Percentiles rank a stretch among this genome's conserved stretches.
Conservation (phyloP, 2,888 invertebrate species). For the Girardia tigrina region DNA sequence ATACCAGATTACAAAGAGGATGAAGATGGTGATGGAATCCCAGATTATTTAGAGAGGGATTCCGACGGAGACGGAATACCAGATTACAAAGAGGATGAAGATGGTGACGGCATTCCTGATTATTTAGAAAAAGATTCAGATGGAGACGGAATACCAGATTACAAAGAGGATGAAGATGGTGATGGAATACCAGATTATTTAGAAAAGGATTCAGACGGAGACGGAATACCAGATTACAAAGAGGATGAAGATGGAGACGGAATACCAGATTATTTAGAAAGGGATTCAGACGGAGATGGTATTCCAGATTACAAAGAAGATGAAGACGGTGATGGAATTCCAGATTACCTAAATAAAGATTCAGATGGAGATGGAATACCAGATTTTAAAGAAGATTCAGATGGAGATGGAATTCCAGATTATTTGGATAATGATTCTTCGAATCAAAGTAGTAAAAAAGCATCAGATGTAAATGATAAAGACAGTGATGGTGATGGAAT, state of each 20-base stretch:
- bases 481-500: slow-evolving; percentile 41
- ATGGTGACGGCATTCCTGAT: slow-evolving; percentile 42
- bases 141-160: slow-evolving; percentile 40
- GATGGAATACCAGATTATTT: slow-evolving; percentile 40
- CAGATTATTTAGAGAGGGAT: no score
- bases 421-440: slow-evolving; percentile 38
- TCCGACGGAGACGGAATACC: slow-evolving; percentile 40
- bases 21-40: no score
- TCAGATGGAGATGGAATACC: no score
- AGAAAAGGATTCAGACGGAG: slow-evolving; percentile 39
- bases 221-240: slow-evolving; percentile 42
- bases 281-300: slow-evolving; percentile 39
- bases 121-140: slow-evolving; percentile 35
- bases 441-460: slow-evolving; percentile 44
- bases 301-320: slow-evolving; percentile 37
- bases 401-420: slow-evolving; percentile 36
- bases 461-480: slow-evolving; percentile 42
- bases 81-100: slow-evolving; percentile 39
- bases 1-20: no score
- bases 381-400: slow-evolving; percentile 30
- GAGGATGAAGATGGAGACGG: slow-evolving; percentile 42
- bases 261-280: slow-evolving; percentile 41
- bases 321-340: slow-evolving; percentile 43
- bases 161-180: slow-evolving; percentile 41
- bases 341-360: slow-evolving; percentile 41